phyloP scores from a whole-genome alignment of 1,140 invertebrate genomes.

The Limonius californicus region DNA sequence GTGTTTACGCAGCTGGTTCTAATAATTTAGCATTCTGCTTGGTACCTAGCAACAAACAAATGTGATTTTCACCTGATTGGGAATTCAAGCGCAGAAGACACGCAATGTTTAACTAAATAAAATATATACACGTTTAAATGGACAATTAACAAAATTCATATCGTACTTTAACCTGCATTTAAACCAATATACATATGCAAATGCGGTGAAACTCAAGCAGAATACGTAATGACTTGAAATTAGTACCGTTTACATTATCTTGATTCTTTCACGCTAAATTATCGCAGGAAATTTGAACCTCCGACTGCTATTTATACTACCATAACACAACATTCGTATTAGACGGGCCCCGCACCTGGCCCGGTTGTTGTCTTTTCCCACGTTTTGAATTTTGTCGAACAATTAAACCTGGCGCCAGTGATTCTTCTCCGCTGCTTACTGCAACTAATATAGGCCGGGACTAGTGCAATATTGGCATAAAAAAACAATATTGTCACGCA shows the following conservation, averaged over 20 bases:
- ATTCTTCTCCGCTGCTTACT: conserved; percentile 1
- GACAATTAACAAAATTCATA: conserved; percentile 13
- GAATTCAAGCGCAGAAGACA: too few species aligned
- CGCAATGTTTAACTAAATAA: neutral
- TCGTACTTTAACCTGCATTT: conserved; percentile 6
- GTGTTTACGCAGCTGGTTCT: too few species aligned
- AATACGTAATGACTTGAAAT: conserved; percentile 13
- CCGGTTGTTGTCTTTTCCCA: neutral
- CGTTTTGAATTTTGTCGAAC: neutral
- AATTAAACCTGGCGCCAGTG: neutral
- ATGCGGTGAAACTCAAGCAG: conserved; percentile 1
- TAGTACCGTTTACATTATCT: conserved; percentile 11
- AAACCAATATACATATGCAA: conserved; percentile 13
- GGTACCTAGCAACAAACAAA: too few species aligned
- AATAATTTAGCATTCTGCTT: too few species aligned
- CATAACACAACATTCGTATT: neutral
- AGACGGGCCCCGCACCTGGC: neutral
- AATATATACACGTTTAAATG: neutral
- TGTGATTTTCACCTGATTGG: too few species aligned
- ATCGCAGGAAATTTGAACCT: conserved; percentile 10
- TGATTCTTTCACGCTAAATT: conserved; percentile 11
- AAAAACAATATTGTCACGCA: conserved; percentile 33
- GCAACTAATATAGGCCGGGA: conserved; percentile 28
- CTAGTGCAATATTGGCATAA: conserved; percentile 30
- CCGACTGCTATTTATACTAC: neutral